Conservation (phyloP, 1,140 invertebrate genomes). For the Hyposmocoma kahamanoa region DNA sequence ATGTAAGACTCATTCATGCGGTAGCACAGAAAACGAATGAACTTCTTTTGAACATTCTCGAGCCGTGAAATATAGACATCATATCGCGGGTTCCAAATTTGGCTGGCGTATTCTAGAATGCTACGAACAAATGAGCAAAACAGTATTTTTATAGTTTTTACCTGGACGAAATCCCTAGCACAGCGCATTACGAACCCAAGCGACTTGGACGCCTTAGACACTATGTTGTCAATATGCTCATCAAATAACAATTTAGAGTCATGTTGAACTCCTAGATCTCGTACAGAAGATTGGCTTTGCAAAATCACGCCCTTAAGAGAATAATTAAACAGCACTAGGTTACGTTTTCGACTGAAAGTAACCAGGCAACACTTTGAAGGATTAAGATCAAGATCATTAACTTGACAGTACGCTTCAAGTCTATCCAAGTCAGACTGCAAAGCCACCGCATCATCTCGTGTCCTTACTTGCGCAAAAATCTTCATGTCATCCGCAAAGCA, state of each 20-base stretch:
- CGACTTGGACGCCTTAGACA: not conserved
- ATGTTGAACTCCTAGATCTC: not conserved
- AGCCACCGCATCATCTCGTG: too few relatives aligned
- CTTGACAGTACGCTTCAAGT: too few relatives aligned
- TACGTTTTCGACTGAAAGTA: too few relatives aligned
- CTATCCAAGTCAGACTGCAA: too few relatives aligned
- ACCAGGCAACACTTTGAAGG: too few relatives aligned
- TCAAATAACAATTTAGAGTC: not conserved
- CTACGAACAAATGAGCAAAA: not conserved
- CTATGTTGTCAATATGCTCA: not conserved
- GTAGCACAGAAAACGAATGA: too few relatives aligned
- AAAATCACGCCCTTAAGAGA: too few relatives aligned
- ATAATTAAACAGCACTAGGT: too few relatives aligned
- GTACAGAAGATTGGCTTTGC: not conserved
- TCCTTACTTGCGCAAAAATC: too few relatives aligned
- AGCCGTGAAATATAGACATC: not conserved
- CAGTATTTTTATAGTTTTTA: conserved; percentile 2
- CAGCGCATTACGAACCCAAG: not conserved
- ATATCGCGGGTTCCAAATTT: conserved; percentile 2
- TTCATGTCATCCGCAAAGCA: too few relatives aligned
- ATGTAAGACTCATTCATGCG: too few relatives aligned
- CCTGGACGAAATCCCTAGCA: not conserved
- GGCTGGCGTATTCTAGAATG: not conserved
- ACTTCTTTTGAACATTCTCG: not conserved
- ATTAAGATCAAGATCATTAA: too few relatives aligned